These are phyloP conservation scores for Drosophila parabipectinata DNA, from an alignment of 1,140 invertebrate species.

Conservation along the genomic window DNA sequence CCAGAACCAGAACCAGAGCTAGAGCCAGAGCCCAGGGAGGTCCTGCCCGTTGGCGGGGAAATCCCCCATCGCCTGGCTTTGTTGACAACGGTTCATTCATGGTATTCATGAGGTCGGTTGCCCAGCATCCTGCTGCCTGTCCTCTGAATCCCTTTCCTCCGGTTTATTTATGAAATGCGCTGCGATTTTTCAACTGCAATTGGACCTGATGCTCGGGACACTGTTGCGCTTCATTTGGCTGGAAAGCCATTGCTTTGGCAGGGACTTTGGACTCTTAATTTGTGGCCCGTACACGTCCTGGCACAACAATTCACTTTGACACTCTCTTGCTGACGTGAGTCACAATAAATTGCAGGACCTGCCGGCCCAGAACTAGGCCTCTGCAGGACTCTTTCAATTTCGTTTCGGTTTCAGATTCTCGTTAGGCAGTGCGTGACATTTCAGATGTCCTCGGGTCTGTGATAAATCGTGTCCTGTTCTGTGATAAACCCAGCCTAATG, in stretches of 20 bases:
- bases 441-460: slow-evolving; percentile 31
- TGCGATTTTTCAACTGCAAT: slow-evolving; percentile 77
- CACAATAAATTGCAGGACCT: slow-evolving; percentile 41
- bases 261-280: slow-evolving; percentile 54
- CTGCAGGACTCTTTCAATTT: slow-evolving; percentile 35
- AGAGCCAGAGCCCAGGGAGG: slow-evolving; percentile 30
- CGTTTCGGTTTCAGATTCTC: not conserved
- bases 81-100: slow-evolving; percentile 79
- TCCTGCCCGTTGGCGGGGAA: slow-evolving; percentile 30
- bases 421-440: slow-evolving; percentile 65
- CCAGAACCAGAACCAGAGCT: slow-evolving; percentile 35
- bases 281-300: slow-evolving; percentile 63
- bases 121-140: slow-evolving; percentile 35
- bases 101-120: slow-evolving; percentile 61
- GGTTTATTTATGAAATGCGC: slow-evolving; percentile 75
- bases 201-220: slow-evolving; percentile 44
- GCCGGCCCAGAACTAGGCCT: slow-evolving; percentile 13
- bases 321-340: slow-evolving; percentile 38
- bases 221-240: slow-evolving; percentile 60
- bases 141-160: slow-evolving; percentile 14
- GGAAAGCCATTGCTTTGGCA: slow-evolving; percentile 33
- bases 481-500: slow-evolving; percentile 57
- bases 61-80: slow-evolving; percentile 56
- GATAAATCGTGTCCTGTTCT: slow-evolving; percentile 60
- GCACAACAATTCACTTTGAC: slow-evolving; percentile 72